phyloP scores from a whole-genome alignment of 2,113 vertebrate genomes.

The Chamaetylas fuelleborni region DNA sequence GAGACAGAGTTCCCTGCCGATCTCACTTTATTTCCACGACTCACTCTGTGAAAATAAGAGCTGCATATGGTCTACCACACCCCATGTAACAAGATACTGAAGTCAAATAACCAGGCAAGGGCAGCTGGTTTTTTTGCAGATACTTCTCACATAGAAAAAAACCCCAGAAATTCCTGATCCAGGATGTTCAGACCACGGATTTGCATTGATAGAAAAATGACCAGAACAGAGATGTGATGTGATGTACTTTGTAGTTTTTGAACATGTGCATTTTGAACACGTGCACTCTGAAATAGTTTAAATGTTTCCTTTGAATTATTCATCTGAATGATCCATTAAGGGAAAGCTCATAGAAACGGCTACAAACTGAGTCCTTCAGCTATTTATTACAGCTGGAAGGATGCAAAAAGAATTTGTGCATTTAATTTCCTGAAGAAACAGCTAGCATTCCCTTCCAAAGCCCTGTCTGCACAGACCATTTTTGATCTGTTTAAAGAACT shows the following conservation, averaged over 20 bases:
- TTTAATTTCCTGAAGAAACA: conserved; percentile 59
- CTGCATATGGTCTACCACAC: neutral
- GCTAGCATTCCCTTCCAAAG: conserved; percentile 35
- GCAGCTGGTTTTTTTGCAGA: neutral
- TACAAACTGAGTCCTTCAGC: conserved; percentile 22
- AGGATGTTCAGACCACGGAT: neutral
- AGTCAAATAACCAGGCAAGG: neutral
- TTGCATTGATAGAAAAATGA: neutral
- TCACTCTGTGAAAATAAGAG: neutral
- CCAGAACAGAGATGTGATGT: neutral
- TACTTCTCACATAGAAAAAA: neutral
- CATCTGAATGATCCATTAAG: conserved; percentile 26
- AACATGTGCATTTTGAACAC: neutral
- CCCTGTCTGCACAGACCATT: conserved; percentile 19
- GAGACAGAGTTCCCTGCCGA: neutral
- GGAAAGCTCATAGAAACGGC: conserved; percentile 19
- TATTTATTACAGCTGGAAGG: conserved; percentile 60
- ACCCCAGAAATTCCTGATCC: neutral
- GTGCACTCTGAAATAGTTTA: conserved; percentile 31
- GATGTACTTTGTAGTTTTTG: neutral
- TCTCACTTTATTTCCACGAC: neutral
- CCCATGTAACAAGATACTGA: neutral
- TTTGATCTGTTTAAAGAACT: conserved; percentile 35
- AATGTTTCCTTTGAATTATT: conserved; percentile 50
- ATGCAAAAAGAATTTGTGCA: conserved; percentile 36